phyloP scores from a whole-genome alignment of 2,113 vertebrate genomes.

The Megaceryle torquata region DNA sequence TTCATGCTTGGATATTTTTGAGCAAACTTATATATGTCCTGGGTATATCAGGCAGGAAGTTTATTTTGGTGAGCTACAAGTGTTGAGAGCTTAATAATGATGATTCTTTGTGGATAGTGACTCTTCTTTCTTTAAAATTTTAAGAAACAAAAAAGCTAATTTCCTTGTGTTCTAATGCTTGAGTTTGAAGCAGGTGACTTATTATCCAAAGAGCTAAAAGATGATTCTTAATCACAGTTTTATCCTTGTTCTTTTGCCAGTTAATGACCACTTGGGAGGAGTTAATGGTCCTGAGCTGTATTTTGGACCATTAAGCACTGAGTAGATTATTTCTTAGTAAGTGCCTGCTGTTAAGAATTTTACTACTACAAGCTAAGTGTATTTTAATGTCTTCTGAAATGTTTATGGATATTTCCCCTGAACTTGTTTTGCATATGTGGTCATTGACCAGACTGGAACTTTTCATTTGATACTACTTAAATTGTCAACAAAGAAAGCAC shows the following conservation, averaged over 20 bases:
- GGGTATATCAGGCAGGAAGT: neutral
- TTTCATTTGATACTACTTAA: neutral
- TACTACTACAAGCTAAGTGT: neutral
- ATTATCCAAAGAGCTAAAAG: neutral
- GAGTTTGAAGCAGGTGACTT: neutral
- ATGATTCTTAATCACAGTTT: neutral
- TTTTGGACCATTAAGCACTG: neutral
- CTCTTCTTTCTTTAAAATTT: neutral
- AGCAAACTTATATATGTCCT: neutral
- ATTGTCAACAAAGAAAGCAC: neutral
- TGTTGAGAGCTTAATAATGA: neutral
- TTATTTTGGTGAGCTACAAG: neutral
- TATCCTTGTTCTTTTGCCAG: neutral
- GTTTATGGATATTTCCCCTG: neutral
- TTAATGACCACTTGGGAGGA: neutral
- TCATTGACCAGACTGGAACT: neutral
- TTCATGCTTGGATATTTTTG: neutral
- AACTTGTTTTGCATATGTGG: neutral
- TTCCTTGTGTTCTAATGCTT: neutral
- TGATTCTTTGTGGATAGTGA: neutral
- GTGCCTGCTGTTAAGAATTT: neutral
- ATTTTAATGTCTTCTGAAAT: neutral
- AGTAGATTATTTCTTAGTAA: neutral
- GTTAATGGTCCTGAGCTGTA: neutral
- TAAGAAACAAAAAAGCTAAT: neutral